Evolutionary conservation across 2,888 invertebrate genomes (phyloP).

Genomic region (Xiphydria camelus): DNA sequence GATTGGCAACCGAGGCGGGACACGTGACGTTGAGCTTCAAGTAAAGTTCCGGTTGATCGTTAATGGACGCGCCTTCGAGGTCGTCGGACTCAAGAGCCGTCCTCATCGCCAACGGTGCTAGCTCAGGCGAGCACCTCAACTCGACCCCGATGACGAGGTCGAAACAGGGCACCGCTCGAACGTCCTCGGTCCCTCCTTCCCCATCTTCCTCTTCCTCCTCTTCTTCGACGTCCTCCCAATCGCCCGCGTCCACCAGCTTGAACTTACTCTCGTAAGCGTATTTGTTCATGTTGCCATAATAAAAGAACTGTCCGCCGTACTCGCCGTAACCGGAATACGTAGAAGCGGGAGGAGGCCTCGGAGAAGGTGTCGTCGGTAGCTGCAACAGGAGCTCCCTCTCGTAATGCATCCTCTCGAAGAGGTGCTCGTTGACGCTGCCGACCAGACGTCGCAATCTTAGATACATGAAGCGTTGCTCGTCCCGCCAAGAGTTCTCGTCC

Average conservation of each 20-base stretch:
- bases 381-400: conserved; percentile 36
- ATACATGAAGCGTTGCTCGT: conserved; percentile 53
- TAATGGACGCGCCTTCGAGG: conserved; percentile 29
- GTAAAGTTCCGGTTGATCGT: conserved; percentile 36
- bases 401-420: conserved; percentile 41
- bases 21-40: conserved; percentile 42
- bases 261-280: conserved; percentile 48
- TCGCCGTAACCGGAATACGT: conserved; percentile 53
- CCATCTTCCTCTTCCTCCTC: conserved; percentile 20
- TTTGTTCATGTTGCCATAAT: conserved; percentile 54
- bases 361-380: conserved; percentile 17
- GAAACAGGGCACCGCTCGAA: conserved; percentile 27
- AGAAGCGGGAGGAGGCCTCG: conserved; percentile 39
- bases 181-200: background rate
- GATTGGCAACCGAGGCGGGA: conserved; percentile 42
- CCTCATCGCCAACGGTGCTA: conserved; percentile 45
- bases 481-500: conserved; percentile 48
- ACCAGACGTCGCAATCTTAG: conserved; percentile 49
- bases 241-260: conserved; percentile 17
- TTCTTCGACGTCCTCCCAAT: conserved; percentile 18
- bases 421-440: conserved; percentile 47
- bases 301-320: conserved; percentile 49
- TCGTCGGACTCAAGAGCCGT: conserved; percentile 37
- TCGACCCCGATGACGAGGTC: conserved; percentile 44
- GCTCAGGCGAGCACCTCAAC: conserved; percentile 47